Base-by-base conservation (phyloP, 2,888 invertebrate genomes). In the Hypselothyrea guttata region DNA sequence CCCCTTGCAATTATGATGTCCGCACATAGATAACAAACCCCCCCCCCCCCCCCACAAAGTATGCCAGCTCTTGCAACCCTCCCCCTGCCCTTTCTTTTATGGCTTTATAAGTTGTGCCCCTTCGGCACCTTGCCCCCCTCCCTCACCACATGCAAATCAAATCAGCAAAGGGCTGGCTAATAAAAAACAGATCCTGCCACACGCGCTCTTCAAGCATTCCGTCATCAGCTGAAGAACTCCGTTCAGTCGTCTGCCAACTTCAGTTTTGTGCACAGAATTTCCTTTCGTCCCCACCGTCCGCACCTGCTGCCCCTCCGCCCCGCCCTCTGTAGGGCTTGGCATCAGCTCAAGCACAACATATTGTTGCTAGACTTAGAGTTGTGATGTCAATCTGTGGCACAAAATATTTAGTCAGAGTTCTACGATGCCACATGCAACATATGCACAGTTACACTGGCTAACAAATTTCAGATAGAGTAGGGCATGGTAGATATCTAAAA, bases 111-210 rank as follows among this genome's bases (percentile, higher is more conserved):
- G 57, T 45, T 61, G 58, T 15, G 35, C 15, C 37, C n/a, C 46
- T 51, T 18, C 45, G 49, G 42, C 12, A 13, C 13, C 42, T 34
- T 44, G 55, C 42, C 37, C 67, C 48, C 54, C 46, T 60, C n/a
- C n/a, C n/a, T n/a, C n/a, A n/a, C n/a, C n/a, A n/a, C n/a, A 58
- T 63, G 58, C 62, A 74, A 70, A 73, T 81, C 71, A 82, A 70
- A 77, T 56, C 59, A 62, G 67, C 42, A 30, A 44, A 35, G 42
- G 35, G 52, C 71, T 60, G 35, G 54, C 71, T 60, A 78, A 73
- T 82, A 71, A 69, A 69, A 69, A 73, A 68, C 58, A 59, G 48
- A 61, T 44, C 34, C 61, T 40, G 54, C 31, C 12, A 42, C 59
- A 56, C 27, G 28, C 38, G 45, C 60, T 55, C 67, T 69, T 47